Conservation (phyloP, 1,140 invertebrate genomes). For the Palaemon carinicauda region DNA sequence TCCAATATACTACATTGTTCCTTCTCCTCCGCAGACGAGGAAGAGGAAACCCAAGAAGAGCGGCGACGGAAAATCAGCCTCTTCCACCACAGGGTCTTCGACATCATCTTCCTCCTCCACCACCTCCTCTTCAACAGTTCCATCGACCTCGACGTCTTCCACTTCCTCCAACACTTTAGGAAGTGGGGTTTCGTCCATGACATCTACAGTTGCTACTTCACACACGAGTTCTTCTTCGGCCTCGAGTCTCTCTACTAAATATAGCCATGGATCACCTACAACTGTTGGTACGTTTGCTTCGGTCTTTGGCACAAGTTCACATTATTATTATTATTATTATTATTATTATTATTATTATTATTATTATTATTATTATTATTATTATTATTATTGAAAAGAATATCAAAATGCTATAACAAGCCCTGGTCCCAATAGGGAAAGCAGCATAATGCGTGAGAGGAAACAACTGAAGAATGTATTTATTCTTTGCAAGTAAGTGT, state of each 20-base stretch:
- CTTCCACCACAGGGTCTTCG: neutral
- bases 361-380: too few relatives aligned
- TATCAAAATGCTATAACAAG: too few relatives aligned
- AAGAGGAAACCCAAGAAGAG: conserved; percentile 81
- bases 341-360: too few relatives aligned
- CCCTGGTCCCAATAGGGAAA: too few relatives aligned
- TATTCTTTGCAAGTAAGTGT: too few relatives aligned
- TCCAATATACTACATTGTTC: too few relatives aligned
- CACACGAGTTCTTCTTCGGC: neutral
- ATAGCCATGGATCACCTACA: neutral
- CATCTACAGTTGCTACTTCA: neutral
- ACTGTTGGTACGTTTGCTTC: neutral
- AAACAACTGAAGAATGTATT: too few relatives aligned
- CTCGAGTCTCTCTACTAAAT: neutral
- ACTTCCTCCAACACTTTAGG: neutral
- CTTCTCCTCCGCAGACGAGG: conserved; percentile 77
- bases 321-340: too few relatives aligned
- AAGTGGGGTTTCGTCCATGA: neutral
- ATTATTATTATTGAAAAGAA: too few relatives aligned
- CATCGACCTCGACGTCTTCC: neutral
- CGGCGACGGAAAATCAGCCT: conserved; percentile 13
- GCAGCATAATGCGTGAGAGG: too few relatives aligned
- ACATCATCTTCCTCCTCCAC: neutral
- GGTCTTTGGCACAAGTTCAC: too few relatives aligned
- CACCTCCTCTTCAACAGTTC: neutral